Evolutionary conservation across 2,888 invertebrate genomes (phyloP), one percentile per base, ranked within the genome.

Genomic region (Synergus itoensis): DNA sequence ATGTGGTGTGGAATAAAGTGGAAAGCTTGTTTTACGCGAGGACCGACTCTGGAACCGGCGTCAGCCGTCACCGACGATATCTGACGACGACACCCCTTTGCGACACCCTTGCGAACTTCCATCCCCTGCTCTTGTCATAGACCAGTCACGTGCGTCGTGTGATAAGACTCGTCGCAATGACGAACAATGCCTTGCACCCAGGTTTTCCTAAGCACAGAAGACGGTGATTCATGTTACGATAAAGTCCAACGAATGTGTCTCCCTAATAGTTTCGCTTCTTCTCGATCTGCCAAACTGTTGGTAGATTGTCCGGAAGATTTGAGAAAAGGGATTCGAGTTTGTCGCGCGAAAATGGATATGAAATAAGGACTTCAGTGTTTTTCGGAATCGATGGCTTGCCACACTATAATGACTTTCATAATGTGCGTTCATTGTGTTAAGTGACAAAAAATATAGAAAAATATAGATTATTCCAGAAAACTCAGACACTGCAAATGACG

Each of bases 111-210:
- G 40, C 41, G n/a, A 65, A 65, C 40, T 40, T 64, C n/a, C 41
- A 64, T 9, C 40, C 69, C 77, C 80, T 79, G 77, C 69, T 79
- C 82, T 82, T 82, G 85, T 85, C 83, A 84, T 79, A 80, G 84
- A 84, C 86, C 87, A 89, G 87, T 88, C 89, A 88, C 88, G 86
- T 85, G 86, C 88, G 84, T 84, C 85, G 83, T 82, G 83, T 79
- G 90, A 89, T 90, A 89, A 89, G 89, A 81, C 86, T 84, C 83
- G 85, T 84, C 83, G 84, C 86, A 83, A 83, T 82, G 82, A 84
- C 83, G 88, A 88, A 88, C 87, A 87, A 87, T 87, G 82, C 85
- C 81, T 63, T 62, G 36, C 60, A 60, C 76, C 53, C 77, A 76
- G 45, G 80, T 76, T 41, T 65, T 18, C 4, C 21, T 60, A 21